phyloP scores from a whole-genome alignment of 2,797 vertebrate genomes.

The Triplophysa bombifrons region DNA sequence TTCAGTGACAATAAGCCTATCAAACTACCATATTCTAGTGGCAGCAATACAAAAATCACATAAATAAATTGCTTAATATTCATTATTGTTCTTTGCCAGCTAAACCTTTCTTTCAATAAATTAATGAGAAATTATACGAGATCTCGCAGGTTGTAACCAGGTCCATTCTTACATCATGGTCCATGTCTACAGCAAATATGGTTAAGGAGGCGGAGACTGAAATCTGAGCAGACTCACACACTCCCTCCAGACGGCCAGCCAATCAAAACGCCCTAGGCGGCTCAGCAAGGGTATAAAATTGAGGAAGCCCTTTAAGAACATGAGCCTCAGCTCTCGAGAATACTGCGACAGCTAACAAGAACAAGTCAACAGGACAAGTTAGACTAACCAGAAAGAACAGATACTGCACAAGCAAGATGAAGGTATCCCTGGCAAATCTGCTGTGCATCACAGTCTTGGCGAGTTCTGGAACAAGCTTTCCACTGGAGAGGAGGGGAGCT shows the following conservation, averaged over 20 bases:
- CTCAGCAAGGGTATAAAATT: conserved; percentile 70
- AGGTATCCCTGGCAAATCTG: conserved; percentile 66
- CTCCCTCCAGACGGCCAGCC: conserved; percentile 62
- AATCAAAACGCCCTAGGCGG: conserved; percentile 66
- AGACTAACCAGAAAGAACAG: conserved; percentile 33
- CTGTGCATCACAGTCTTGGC: conserved; percentile 69
- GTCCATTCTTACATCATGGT: conserved; percentile 64
- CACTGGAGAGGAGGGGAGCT: conserved; percentile 68
- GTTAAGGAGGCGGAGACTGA: conserved; percentile 65
- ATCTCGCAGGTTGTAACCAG: not conserved
- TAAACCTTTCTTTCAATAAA: not conserved
- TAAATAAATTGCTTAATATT: not conserved
- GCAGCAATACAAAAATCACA: not conserved
- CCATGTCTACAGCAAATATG: conserved; percentile 62
- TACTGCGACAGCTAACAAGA: conserved; percentile 37
- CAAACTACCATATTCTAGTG: not conserved
- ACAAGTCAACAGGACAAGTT: conserved; percentile 15
- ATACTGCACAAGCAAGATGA: conserved; percentile 65
- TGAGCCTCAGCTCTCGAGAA: conserved; percentile 62
- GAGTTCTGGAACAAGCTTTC: conserved; percentile 68
- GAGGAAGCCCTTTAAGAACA: conserved; percentile 47
- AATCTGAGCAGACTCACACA: conserved; percentile 74
- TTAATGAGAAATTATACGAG: not conserved
- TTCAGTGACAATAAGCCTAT: not conserved
- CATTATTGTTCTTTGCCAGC: not conserved